Conservation (phyloP, 2,113 vertebrate species). For the Panthera uncia region DNA sequence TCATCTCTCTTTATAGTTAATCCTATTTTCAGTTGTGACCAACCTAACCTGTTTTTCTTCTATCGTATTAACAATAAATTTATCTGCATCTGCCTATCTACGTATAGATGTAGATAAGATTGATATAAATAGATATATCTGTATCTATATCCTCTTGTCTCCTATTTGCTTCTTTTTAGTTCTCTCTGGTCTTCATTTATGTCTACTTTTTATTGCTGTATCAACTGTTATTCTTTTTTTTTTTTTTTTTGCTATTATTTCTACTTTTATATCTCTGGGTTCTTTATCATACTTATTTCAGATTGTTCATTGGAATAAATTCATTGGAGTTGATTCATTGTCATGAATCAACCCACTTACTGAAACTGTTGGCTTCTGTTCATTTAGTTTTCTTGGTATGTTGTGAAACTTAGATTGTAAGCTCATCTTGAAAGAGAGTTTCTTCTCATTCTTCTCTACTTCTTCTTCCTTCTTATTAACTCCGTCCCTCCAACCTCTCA, state of each 20-base stretch:
- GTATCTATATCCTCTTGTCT: neutral
- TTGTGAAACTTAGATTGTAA: neutral
- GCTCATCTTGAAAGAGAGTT: neutral
- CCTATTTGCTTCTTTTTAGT: neutral
- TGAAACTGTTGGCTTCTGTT: neutral
- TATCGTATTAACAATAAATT: neutral
- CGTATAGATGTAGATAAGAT: neutral
- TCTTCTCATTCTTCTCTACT: neutral
- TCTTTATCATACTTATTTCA: neutral
- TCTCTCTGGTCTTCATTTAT: neutral
- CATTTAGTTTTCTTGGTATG: neutral
- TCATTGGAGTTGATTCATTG: neutral
- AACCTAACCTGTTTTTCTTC: neutral
- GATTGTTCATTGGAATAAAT: neutral
- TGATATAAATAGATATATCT: neutral
- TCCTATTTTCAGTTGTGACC: neutral
- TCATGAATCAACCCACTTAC: neutral
- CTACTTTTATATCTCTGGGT: neutral
- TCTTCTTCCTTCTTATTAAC: neutral
- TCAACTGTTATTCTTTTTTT: neutral
- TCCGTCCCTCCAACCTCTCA: neutral
- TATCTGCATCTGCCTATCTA: neutral
- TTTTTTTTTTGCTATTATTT: neutral
- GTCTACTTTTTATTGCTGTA: neutral
- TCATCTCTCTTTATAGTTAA: neutral